phyloP scores from a whole-genome alignment of 2,113 vertebrate genomes.

The Petroica traversi region DNA sequence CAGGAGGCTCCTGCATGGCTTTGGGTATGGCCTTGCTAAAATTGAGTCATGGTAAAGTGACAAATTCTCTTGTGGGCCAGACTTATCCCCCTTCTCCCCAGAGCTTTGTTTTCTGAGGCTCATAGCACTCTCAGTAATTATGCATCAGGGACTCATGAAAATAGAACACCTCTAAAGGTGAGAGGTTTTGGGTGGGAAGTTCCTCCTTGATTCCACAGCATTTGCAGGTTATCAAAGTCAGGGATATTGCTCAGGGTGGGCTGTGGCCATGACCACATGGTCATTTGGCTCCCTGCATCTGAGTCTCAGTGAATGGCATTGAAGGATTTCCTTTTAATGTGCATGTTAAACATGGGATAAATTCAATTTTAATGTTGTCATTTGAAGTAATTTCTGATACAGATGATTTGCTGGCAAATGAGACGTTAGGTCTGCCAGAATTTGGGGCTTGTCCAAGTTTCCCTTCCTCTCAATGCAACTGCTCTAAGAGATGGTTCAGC shows the following conservation, averaged over 20 bases:
- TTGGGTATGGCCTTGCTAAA: background rate
- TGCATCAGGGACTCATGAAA: background rate
- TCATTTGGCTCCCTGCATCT: background rate
- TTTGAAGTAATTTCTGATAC: conserved; percentile 14
- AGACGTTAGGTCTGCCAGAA: background rate
- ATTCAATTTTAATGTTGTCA: conserved; percentile 9
- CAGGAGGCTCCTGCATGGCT: background rate
- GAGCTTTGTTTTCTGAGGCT: background rate
- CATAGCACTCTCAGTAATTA: background rate
- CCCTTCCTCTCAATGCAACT: background rate
- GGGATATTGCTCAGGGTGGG: background rate
- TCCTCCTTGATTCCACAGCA: background rate
- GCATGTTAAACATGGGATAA: background rate
- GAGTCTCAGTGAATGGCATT: background rate
- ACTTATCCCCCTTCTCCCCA: background rate
- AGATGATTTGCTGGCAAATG: conserved; percentile 17
- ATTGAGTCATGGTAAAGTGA: background rate
- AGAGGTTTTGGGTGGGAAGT: background rate
- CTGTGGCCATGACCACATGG: background rate
- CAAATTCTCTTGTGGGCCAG: background rate
- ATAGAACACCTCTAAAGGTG: background rate
- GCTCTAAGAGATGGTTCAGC: background rate
- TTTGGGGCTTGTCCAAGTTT: conserved; percentile 4
- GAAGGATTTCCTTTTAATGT: conserved; percentile 26
- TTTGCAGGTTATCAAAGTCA: background rate